These are phyloP conservation scores for Myrmecobius fasciatus DNA, from an alignment of 2,113 vertebrate species.

Conservation along the genomic window DNA sequence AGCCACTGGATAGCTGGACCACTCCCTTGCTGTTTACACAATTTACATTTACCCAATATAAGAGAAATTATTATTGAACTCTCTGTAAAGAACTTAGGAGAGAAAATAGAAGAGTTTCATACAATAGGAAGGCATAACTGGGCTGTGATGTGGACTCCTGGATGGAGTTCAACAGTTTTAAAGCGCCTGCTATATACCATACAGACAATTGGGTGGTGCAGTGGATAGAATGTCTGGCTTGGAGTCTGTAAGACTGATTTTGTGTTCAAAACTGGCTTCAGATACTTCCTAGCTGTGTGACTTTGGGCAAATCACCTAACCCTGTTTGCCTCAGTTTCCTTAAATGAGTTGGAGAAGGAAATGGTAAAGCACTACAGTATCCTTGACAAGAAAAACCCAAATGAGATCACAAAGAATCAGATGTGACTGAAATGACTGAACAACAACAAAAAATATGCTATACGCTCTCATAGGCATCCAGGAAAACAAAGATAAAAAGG, in stretches of 20 bases:
- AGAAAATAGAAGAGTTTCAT: neutral
- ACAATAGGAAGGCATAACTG: neutral
- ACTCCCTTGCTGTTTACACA: neutral
- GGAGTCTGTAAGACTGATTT: no score
- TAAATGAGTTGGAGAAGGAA: no score
- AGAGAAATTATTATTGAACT: neutral
- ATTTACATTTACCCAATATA: neutral
- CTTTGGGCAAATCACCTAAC: no score
- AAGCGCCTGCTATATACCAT: neutral
- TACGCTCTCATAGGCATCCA: neutral
- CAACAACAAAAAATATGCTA: neutral
- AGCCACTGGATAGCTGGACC: neutral
- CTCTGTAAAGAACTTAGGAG: neutral
- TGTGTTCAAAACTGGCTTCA: no score
- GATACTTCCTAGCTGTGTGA: no score
- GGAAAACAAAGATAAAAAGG: neutral
- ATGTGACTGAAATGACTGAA: no score
- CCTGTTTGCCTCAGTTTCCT: no score
- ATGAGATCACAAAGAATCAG: no score
- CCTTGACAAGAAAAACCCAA: no score
- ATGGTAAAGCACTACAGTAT: no score
- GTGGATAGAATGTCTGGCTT: no score
- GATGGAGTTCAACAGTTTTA: neutral
- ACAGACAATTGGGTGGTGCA: neutral
- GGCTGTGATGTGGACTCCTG: neutral